A percentile compares a stretch with the other conserved stretches of the same genome.
phyloP scores from a whole-genome alignment of 2,888 invertebrate species.

The Octodonta nipae region DNA sequence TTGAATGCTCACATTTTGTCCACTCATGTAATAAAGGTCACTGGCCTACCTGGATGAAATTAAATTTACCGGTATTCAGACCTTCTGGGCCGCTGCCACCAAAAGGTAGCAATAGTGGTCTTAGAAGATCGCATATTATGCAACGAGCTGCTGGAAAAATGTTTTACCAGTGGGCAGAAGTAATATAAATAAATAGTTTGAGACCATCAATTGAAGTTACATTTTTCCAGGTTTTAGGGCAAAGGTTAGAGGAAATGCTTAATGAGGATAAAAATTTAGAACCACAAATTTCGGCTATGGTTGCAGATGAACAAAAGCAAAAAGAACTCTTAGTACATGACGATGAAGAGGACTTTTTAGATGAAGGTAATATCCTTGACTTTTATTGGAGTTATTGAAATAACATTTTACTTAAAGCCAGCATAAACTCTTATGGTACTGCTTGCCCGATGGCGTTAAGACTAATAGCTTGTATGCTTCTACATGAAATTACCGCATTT shows the following conservation, averaged over 20 bases:
- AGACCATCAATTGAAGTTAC: neutral
- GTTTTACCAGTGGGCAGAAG: conserved; percentile 95
- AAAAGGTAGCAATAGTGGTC: conserved; percentile 30
- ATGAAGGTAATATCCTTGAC: conserved; percentile 61
- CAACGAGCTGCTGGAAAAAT: conserved; percentile 89
- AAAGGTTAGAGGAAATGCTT: conserved; percentile 80
- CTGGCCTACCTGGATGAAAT: conserved; percentile 97
- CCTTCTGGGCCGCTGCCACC: conserved; percentile 50
- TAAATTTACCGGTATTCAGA: conserved; percentile 62
- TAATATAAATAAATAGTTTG: conserved; percentile 24
- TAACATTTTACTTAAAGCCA: conserved; percentile 27
- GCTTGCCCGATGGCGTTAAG: conserved; percentile 81
- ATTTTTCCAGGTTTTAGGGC: conserved; percentile 39
- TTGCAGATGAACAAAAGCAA: conserved; percentile 65
- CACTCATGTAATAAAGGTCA: conserved; percentile 96
- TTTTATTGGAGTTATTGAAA: conserved; percentile 17
- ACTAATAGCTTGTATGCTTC: conserved; percentile 80
- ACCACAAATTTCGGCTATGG: conserved; percentile 50
- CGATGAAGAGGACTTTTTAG: conserved; percentile 93
- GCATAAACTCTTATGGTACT: conserved; percentile 49
- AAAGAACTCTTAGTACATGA: conserved; percentile 68
- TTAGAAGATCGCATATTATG: conserved; percentile 50
- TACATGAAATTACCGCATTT: conserved; percentile 95
- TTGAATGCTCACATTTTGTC: conserved; percentile 94
- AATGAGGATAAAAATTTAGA: conserved; percentile 64